Conservation (phyloP, 2,113 vertebrate genomes). For the Balaeniceps rex region DNA sequence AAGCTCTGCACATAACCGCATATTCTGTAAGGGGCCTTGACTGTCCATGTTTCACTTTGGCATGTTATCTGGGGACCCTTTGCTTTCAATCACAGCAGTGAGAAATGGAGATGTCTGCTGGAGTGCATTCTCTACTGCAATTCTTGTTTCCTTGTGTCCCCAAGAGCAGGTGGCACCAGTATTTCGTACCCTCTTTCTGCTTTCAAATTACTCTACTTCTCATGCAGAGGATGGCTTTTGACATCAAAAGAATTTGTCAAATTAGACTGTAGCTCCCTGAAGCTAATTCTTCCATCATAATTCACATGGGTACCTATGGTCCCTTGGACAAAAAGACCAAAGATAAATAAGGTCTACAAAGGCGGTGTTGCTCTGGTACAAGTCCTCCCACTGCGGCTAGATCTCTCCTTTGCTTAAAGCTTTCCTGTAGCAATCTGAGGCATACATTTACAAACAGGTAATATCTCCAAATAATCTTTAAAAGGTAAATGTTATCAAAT, state of each 20-base stretch:
- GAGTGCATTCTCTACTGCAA: neutral
- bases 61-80: neutral
- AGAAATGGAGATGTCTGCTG: neutral
- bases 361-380: neutral
- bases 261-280: neutral
- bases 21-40: neutral
- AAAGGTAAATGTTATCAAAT: neutral
- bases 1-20: neutral
- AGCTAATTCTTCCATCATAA: neutral
- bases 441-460: neutral
- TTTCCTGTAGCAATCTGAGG: neutral
- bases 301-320: neutral
- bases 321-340: neutral
- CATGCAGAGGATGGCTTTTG: neutral
- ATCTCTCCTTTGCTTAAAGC: neutral
- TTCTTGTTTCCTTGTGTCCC: neutral
- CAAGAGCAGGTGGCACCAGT: neutral
- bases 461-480: neutral
- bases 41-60: neutral
- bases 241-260: constrained; percentile 16
- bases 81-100: neutral
- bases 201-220: neutral
- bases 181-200: neutral
- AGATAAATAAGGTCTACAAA: neutral
- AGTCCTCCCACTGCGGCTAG: neutral